Base-by-base conservation (phyloP, 2,888 invertebrate species). In the Trissonchulus sp. region DNA sequence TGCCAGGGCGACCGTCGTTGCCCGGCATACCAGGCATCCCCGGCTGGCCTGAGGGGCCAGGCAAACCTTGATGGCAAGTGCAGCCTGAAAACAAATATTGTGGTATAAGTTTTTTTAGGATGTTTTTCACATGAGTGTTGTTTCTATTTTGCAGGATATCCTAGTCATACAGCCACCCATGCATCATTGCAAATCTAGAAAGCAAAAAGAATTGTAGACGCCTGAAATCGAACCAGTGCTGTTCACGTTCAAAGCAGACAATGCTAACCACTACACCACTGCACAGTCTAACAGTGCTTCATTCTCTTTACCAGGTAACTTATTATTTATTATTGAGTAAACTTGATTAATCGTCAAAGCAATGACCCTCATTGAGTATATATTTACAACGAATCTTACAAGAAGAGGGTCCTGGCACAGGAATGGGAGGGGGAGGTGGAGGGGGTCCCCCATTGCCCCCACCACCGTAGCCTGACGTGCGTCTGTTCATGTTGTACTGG, bases 41-140 rank as follows among this genome's bases (percentile, higher is more conserved):
- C 8, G 68, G 33, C 35, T 15, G 8, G 28, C 68, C 68, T 65
- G 68, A 8, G 35, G 31, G 8, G 8, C 68, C 68, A 15, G 68
- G 68, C 8, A n/a, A n/a, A 18, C 68, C 68, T 28, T 65, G 68
- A n/a, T 65, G 68, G 35, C 68, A 65, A 33, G 68, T 65, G n/a
- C 68, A 65, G n/a, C 68, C 68, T 65, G n/a, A 65, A 65, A 28
- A 30, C 60, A n/a, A 60, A 60, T n/a, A 60, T 18, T 18, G n/a
- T 23, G 60, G 60, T 60, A 60, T 23, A 60, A 60, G 18, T 23
- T 60, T 23, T 60, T 60, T 60, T 23, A n/a, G 60, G 60, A 23
- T 60, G n/a, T 18, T 18, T 23, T 60, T n/a, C 18, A 60, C 60
- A n/a, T n/a, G n/a, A 60, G 60, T 60, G 18, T 60, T 60, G 60